Percentiles rank a stretch among this genome's conserved stretches.
These are phyloP conservation scores for Tachuris rubrigastra DNA, from an alignment of 2,113 vertebrate genomes.

Conservation along the genomic window DNA sequence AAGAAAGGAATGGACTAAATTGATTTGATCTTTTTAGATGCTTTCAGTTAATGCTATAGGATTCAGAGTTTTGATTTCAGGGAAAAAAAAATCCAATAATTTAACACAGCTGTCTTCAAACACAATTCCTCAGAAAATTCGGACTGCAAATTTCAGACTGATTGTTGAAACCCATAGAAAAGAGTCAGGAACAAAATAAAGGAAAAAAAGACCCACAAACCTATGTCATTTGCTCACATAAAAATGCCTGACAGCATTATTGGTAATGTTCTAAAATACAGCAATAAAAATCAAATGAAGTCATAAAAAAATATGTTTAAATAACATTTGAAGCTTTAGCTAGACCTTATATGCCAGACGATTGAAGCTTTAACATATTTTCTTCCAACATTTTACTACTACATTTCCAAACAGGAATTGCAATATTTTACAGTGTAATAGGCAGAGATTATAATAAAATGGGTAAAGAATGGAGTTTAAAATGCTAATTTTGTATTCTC, in stretches of 20 bases:
- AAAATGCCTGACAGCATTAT: not conserved
- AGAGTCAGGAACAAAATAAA: not conserved
- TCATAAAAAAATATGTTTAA: not conserved
- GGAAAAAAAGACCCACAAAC: accelerated
- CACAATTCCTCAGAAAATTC: not conserved
- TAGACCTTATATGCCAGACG: not conserved
- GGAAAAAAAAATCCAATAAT: not conserved
- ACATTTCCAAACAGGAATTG: not conserved
- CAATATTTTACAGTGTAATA: not conserved
- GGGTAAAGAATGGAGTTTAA: not conserved
- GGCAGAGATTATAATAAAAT: not conserved
- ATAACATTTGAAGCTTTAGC: not conserved
- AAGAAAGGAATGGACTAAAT: not conserved
- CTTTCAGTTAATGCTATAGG: not conserved
- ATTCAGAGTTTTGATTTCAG: not conserved
- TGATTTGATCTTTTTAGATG: not conserved
- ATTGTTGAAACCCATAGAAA: not conserved
- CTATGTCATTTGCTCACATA: not conserved
- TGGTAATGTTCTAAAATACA: not conserved
- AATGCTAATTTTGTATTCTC: not conserved
- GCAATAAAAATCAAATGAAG: not conserved
- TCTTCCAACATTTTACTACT: not conserved
- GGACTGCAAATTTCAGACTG: not conserved
- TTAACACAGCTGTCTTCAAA: not conserved
- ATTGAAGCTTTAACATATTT: not conserved